phyloP scores from a whole-genome alignment of 1,140 invertebrate genomes.

The Aphaenogaster ashmeadi region DNA sequence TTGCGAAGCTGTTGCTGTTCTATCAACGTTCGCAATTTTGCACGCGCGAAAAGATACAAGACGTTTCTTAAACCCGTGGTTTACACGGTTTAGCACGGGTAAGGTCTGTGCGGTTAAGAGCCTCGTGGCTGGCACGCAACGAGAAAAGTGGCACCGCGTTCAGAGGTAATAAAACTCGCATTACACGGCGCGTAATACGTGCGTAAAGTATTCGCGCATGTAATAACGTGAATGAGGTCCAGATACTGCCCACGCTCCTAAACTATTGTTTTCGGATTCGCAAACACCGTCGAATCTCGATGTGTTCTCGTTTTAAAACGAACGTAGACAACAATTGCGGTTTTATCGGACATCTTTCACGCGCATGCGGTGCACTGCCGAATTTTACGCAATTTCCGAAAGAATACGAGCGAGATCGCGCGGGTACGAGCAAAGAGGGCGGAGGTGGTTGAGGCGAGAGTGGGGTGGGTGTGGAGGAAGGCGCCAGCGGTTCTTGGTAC shows the following conservation, averaged over 20 bases:
- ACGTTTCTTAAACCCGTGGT: constrained; percentile 53
- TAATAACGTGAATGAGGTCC: constrained; percentile 58
- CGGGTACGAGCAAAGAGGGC: constrained; percentile 29
- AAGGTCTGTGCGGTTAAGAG: constrained; percentile 51
- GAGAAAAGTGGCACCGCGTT: constrained; percentile 71
- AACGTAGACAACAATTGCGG: not conserved
- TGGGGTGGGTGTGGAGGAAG: constrained; percentile 74
- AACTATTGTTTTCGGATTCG: constrained; percentile 3
- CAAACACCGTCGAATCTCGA: not conserved
- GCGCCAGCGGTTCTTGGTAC: constrained; percentile 78
- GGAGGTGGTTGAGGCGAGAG: not conserved
- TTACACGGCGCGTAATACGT: constrained; percentile 70
- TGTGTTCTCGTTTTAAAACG: not conserved
- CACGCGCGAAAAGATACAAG: constrained; percentile 49
- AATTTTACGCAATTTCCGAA: constrained; percentile 61
- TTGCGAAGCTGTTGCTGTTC: not conserved
- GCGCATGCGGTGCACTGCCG: not conserved
- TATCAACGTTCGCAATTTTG: constrained; percentile 9
- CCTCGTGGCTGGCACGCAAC: constrained; percentile 32
- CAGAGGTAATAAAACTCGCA: constrained; percentile 73
- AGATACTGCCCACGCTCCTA: not conserved
- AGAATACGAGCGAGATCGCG: constrained; percentile 59
- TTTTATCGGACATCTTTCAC: constrained; percentile 55
- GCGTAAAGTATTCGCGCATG: constrained; percentile 69
- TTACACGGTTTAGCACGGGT: constrained; percentile 2